phyloP scores from a whole-genome alignment of 2,113 vertebrate species.

The Myanophis thanlyinensis region DNA sequence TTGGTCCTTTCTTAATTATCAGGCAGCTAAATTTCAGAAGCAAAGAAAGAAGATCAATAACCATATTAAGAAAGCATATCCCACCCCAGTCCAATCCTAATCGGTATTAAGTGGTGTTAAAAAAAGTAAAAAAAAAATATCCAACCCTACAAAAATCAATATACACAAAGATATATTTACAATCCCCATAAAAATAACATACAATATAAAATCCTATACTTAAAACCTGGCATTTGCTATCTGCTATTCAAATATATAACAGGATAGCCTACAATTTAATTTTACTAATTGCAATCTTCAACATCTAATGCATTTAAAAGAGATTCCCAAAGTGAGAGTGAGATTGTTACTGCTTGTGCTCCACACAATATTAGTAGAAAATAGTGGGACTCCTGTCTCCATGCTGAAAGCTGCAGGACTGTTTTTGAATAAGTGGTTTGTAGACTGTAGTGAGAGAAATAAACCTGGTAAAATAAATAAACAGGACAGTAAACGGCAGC shows the following conservation, averaged over 20 bases:
- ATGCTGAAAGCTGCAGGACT: not conserved
- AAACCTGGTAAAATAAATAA: not conserved
- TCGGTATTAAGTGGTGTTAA: not conserved
- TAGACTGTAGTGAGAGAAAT: not conserved
- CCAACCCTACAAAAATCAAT: not conserved
- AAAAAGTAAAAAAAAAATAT: not conserved
- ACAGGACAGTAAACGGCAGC: not conserved
- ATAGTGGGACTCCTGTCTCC: not conserved
- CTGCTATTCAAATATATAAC: not conserved
- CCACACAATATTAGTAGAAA: not conserved
- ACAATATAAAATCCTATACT: not conserved
- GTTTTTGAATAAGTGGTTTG: not conserved
- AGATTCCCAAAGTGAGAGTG: not conserved
- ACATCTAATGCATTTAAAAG: not conserved
- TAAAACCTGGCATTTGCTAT: not conserved
- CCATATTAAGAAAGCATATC: not conserved
- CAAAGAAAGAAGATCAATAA: not conserved
- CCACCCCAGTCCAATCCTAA: not conserved
- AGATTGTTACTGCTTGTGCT: not conserved
- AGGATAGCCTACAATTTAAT: not conserved
- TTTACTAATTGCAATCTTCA: not conserved
- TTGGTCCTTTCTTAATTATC: not conserved
- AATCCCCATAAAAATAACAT: not conserved
- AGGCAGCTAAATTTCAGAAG: not conserved
- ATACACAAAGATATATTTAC: not conserved